These are phyloP conservation scores for Struthio camelus DNA, from an alignment of 2,113 vertebrate species.

Conservation along the genomic window DNA sequence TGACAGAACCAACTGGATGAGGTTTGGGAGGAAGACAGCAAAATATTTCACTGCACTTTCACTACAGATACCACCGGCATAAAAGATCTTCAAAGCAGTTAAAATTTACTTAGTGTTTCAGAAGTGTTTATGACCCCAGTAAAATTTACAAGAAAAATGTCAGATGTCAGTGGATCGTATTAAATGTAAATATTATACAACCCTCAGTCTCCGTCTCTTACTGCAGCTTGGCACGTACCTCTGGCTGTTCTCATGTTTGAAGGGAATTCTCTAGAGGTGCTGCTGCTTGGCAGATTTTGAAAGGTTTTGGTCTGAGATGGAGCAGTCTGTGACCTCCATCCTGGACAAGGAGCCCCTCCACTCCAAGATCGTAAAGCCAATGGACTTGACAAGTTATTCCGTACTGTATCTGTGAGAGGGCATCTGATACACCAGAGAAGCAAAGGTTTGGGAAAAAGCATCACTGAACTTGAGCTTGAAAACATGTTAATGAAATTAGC, in stretches of 20 bases:
- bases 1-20: background rate
- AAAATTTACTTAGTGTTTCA: conserved; percentile 68
- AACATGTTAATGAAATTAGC: background rate
- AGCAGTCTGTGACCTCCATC: background rate
- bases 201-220: background rate
- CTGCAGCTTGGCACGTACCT: conserved; percentile 21
- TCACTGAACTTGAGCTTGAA: background rate
- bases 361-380: background rate
- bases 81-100: conserved; percentile 30
- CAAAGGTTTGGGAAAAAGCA: no score
- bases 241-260: background rate
- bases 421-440: background rate
- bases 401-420: background rate
- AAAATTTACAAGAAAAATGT: conserved; percentile 73
- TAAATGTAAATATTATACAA: conserved; percentile 70
- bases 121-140: conserved; percentile 48
- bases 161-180: conserved; percentile 64
- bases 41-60: background rate
- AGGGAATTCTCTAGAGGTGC: conserved; percentile 46
- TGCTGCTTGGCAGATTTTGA: background rate
- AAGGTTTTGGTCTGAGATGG: background rate
- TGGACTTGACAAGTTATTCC: background rate
- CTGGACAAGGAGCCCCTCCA: background rate
- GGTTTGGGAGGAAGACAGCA: background rate
- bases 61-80: background rate